A percentile compares a stretch with the other conserved stretches of the same genome.
These are phyloP conservation scores for Crax fasciolata DNA, from an alignment of 2,797 vertebrate species.

Conservation along the genomic window DNA sequence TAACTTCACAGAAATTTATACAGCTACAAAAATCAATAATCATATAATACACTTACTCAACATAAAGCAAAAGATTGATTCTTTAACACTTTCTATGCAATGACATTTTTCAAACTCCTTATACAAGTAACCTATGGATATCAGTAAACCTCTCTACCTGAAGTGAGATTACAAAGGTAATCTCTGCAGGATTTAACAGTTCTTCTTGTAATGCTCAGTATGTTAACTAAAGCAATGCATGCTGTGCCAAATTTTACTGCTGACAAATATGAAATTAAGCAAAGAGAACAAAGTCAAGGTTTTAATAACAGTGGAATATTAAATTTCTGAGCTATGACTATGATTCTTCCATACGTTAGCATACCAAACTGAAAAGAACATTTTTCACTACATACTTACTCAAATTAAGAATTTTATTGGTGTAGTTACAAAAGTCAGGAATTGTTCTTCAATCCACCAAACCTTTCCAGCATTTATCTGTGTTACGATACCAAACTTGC, in stretches of 20 bases:
- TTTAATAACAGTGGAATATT: neutral
- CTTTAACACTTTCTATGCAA: neutral
- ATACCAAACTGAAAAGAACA: neutral
- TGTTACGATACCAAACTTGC: neutral
- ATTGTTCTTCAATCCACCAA: neutral
- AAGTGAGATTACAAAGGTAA: neutral
- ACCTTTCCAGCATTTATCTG: neutral
- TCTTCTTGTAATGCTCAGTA: neutral
- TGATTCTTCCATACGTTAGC: neutral
- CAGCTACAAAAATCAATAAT: neutral
- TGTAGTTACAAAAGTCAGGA: neutral
- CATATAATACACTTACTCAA: neutral
- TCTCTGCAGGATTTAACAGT: neutral
- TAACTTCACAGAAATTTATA: neutral
- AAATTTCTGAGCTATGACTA: neutral
- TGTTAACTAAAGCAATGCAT: neutral
- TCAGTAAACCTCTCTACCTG: neutral
- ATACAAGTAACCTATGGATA: neutral
- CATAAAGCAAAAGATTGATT: neutral
- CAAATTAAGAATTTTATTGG: neutral
- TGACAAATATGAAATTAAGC: neutral
- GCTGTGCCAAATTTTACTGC: neutral
- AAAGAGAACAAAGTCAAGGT: neutral
- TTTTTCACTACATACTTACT: neutral
- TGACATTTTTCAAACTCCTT: neutral